Evolutionary conservation across 2,797 vertebrate species (phyloP), one percentile per base, ranked within the genome.

Genomic region (Loris lydekkerianus): DNA sequence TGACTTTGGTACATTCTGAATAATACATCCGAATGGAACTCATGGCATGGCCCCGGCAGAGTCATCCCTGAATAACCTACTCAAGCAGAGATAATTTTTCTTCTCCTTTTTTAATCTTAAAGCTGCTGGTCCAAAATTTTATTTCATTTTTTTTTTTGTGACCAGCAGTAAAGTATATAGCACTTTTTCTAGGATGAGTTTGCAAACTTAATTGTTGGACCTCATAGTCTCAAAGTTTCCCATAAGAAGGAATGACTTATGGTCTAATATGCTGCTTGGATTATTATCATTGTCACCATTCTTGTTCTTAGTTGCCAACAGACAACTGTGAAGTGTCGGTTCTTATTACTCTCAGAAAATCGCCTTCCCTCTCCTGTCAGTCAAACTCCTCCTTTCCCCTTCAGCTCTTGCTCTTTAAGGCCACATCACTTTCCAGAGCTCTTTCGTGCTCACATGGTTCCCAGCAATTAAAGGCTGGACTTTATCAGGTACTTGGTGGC

Each of bases 241-340:
- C 27, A 5, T 20, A 65, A 75, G 67, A 85, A 81, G 76, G 56
- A 80, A 76, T 77, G 61, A 77, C 7, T 56, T 29, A 20, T 29
- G 31, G n/a, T 46, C 43, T 81, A 69, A 43, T 76, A 69, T 91
- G 27, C 17, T 34, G 18, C 43, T 92, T 31, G 4, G 4, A 29
- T 76, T 75, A 53, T 82, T 92, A 72, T 37, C 20, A 23, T 43
- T 73, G 13, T 49, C 84, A 23, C 29, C 63, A 40, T 60, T 49
- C 23, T 91, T 86, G 29, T 63, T 91, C 65, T 21, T 67, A 78
- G 56, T 75, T 86, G 49, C 14, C 31, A 53, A 94, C 87, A 31
- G 65, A 90, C 31, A 81, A 4, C 18, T 75, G 29, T 78, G 58
- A 91, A 58, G 17, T 49, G 20, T 34, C n/a, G 40, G 73, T 83